phyloP scores from a whole-genome alignment of 1,140 invertebrate genomes.

The Drosophila hydei region DNA sequence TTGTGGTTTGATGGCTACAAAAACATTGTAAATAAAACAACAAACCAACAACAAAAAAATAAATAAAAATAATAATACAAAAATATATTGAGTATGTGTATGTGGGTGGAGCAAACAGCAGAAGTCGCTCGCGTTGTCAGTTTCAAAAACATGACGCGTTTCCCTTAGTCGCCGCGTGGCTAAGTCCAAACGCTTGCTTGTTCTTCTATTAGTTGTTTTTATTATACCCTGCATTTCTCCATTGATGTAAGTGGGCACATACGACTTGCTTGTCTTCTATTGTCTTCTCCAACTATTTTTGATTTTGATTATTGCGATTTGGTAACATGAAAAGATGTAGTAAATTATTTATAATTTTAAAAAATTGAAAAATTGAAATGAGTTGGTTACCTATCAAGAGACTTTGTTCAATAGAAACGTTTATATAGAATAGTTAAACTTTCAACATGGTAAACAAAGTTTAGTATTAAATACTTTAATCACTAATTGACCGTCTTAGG shows the following conservation, averaged over 20 bases:
- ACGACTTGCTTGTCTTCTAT: background rate
- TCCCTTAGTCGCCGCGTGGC: slow-evolving; percentile 41
- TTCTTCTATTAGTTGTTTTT: slow-evolving; percentile 14
- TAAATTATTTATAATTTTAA: too few species aligned
- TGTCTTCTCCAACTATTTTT: too few species aligned
- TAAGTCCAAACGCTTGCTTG: slow-evolving; percentile 17
- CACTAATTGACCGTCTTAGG: too few species aligned
- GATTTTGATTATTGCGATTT: too few species aligned
- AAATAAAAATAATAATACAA: slow-evolving; percentile 35
- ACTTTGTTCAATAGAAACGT: too few species aligned
- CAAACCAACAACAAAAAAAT: slow-evolving; percentile 22
- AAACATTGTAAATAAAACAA: slow-evolving; percentile 35
- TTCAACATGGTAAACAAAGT: too few species aligned
- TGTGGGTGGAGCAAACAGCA: slow-evolving; percentile 27
- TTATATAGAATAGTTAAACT: too few species aligned
- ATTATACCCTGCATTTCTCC: background rate
- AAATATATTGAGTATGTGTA: slow-evolving; percentile 6
- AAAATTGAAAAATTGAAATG: too few species aligned
- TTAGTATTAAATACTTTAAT: too few species aligned
- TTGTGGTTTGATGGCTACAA: slow-evolving; percentile 24
- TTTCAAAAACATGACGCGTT: slow-evolving; percentile 25
- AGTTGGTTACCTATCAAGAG: too few species aligned
- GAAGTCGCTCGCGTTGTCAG: slow-evolving; percentile 4
- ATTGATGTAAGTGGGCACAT: background rate
- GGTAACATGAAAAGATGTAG: too few species aligned